A percentile compares a stretch with the other conserved stretches of the same genome.
phyloP scores from a whole-genome alignment of 2,113 vertebrate genomes.

The Sander lucioperca region DNA sequence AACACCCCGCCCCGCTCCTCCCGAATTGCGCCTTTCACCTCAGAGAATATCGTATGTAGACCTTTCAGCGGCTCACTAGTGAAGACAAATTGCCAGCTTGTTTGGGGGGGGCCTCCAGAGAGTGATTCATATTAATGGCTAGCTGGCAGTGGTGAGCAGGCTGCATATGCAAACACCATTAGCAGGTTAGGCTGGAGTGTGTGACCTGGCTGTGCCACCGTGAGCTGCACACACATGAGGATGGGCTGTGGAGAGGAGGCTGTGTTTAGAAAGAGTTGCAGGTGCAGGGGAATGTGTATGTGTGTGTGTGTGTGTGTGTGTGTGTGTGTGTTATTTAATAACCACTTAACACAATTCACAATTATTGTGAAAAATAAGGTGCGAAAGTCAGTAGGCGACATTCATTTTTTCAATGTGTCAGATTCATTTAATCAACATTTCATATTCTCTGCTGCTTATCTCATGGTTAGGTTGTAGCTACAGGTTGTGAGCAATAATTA shows the following conservation, averaged over 20 bases:
- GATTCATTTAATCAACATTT: constrained; percentile 9
- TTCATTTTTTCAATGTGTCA: not conserved
- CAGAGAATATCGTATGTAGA: constrained; percentile 82
- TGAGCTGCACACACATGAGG: constrained; percentile 51
- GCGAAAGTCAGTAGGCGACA: not conserved
- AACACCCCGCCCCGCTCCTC: constrained; percentile 35
- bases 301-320: not conserved
- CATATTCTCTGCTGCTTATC: constrained; percentile 4
- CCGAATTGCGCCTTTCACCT: constrained; percentile 63
- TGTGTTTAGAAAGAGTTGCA: constrained; percentile 59
- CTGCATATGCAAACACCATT: constrained; percentile 87
- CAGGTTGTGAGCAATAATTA: constrained; percentile 30
- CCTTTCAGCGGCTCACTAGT: constrained; percentile 83
- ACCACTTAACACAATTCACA: not conserved
- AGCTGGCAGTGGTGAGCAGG: constrained; percentile 76
- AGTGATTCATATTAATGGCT: constrained; percentile 87
- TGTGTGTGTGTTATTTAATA: not conserved
- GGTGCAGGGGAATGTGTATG: constrained; percentile 42
- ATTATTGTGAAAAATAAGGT: not conserved
- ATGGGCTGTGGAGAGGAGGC: not conserved
- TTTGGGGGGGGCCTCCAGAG: constrained; percentile 75
- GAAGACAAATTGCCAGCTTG: constrained; percentile 87
- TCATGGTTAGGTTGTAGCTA: constrained; percentile 2
- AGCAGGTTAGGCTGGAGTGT: constrained; percentile 82
- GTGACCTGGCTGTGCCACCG: constrained; percentile 71